Base-by-base conservation (phyloP, 2,113 vertebrate genomes). In the Corapipo altera region DNA sequence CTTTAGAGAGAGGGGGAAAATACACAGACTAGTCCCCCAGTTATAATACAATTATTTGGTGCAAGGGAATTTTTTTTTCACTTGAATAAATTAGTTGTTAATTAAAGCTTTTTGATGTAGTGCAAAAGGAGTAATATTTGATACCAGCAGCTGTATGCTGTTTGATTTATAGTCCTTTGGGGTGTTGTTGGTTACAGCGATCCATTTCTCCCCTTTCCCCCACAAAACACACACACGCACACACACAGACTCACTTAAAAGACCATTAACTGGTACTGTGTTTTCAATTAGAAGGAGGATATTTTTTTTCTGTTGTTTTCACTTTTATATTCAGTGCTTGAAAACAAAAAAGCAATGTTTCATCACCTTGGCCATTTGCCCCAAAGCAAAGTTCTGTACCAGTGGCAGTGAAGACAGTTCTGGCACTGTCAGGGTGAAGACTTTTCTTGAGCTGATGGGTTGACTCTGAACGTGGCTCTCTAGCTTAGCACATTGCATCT, bases 91-190 rank as follows among this genome's bases (percentile, higher is more conserved):
- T 97, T 96, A 93, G 83, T 96, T 97, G 97, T 97, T 97, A 98
- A 98, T 97, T 93, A 97, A 96, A 97, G 95, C 61, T 96, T 97
- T 97, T 97, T 97, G 93, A 97, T 97, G 96, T 97, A 91, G 84
- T 96, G 59, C 5, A 0, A 92, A 92, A 85, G 61, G 77, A 90
- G 85, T 77, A 91, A 33, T 93, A 82, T 94, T 96, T 97, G 96
- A 92, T 96, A 96, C 74, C 64, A 93, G 89, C 93, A 95, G 91
- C 95, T 93, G 57, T 95, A 95, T 93, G 80, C 77, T 96, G 51
- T 97, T 97, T 93, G 93, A 97, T 97, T 96, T 97, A 90, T 94
- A 54, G 85, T 97, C 95, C 92, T 93, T 94, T 89, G 86, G 95
- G 95, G 73, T 90, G 94, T 67, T 88, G 69, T 85, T 92, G 94